A percentile compares a stretch with the other conserved stretches of the same genome.
phyloP scores from a whole-genome alignment of 2,888 invertebrate genomes.

The Dolomedes plantarius region DNA sequence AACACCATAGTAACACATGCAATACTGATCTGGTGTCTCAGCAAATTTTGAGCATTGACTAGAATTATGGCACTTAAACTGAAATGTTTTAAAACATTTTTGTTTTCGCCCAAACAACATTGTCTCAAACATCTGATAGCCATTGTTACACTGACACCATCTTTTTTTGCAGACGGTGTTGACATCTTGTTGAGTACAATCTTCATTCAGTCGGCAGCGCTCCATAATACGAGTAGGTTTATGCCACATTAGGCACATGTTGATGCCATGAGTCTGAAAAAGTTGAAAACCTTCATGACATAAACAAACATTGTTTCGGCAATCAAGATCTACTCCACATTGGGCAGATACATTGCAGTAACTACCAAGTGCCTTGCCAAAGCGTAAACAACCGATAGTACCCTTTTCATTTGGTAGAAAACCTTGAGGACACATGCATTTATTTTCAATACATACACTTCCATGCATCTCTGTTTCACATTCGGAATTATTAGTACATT shows the following conservation, averaged over 20 bases:
- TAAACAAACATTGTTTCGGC: slow-evolving; percentile 39
- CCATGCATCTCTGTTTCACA: slow-evolving; percentile 43
- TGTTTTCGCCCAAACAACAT: slow-evolving; percentile 56
- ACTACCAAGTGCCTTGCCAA: slow-evolving; percentile 46
- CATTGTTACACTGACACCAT: slow-evolving; percentile 56
- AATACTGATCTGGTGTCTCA: slow-evolving; percentile 43
- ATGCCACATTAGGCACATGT: slow-evolving; percentile 58
- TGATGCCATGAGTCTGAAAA: slow-evolving; percentile 36
- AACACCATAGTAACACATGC: slow-evolving; percentile 55
- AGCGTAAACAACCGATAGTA: slow-evolving; percentile 48
- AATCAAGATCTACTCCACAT: slow-evolving; percentile 49
- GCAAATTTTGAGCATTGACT: slow-evolving; percentile 42
- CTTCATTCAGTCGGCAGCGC: slow-evolving; percentile 48
- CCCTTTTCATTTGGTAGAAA: slow-evolving; percentile 39
- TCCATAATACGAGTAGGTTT: slow-evolving; percentile 54
- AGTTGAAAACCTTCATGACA: slow-evolving; percentile 63
- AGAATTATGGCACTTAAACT: slow-evolving; percentile 34
- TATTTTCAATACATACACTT: slow-evolving; percentile 51
- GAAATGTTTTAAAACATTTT: slow-evolving; percentile 55
- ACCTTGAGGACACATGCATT: slow-evolving; percentile 57
- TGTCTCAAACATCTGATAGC: slow-evolving; percentile 58
- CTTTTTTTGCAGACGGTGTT: slow-evolving; percentile 60
- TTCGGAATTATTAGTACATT: slow-evolving; percentile 32
- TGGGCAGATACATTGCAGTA: slow-evolving; percentile 42
- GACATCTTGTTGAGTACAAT: slow-evolving; percentile 43